Evolutionary conservation across 1,140 invertebrate species (phyloP).

Genomic region (Drosophila ercepeae): DNA sequence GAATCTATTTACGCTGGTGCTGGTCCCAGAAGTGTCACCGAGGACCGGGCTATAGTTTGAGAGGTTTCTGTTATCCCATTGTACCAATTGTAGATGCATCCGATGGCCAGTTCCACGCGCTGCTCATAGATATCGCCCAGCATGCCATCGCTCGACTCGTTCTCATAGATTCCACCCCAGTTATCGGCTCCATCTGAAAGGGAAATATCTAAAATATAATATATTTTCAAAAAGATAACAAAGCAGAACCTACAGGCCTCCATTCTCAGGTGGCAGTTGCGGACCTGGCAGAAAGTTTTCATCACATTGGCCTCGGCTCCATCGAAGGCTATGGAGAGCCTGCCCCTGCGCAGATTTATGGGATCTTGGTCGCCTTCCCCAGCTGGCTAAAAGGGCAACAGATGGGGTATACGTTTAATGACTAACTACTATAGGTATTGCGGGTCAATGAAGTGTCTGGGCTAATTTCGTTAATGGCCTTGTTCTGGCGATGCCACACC

Average conservation of each 20-base stretch:
- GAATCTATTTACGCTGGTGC: slow-evolving; percentile 51
- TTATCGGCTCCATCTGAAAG: slow-evolving; percentile 64
- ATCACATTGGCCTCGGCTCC: slow-evolving; percentile 75
- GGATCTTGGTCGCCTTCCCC: slow-evolving; percentile 70
- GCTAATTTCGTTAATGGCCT: slow-evolving; percentile 75
- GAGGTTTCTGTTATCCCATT: slow-evolving; percentile 73
- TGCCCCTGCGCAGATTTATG: slow-evolving; percentile 48
- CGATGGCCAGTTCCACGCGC: slow-evolving; percentile 74
- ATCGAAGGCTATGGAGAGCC: slow-evolving; percentile 56
- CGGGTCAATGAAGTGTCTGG: slow-evolving; percentile 58
- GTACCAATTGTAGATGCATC: slow-evolving; percentile 82
- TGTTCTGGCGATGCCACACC: slow-evolving; percentile 36
- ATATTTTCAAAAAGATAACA: no score
- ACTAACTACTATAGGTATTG: slow-evolving; percentile 50
- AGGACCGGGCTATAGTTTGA: slow-evolving; percentile 66
- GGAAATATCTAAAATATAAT: neutral
- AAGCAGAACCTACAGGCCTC: slow-evolving; percentile 69
- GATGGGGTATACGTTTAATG: slow-evolving; percentile 1
- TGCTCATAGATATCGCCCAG: slow-evolving; percentile 73
- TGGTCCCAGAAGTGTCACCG: slow-evolving; percentile 74
- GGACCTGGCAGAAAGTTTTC: slow-evolving; percentile 69
- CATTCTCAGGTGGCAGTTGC: slow-evolving; percentile 72
- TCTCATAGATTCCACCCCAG: slow-evolving; percentile 78
- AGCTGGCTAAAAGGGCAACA: slow-evolving; percentile 41
- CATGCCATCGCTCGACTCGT: slow-evolving; percentile 65